Evolutionary conservation across 1,140 invertebrate genomes (phyloP), one percentile per base, ranked within the genome.

Genomic region (Lucilia sericata): DNA sequence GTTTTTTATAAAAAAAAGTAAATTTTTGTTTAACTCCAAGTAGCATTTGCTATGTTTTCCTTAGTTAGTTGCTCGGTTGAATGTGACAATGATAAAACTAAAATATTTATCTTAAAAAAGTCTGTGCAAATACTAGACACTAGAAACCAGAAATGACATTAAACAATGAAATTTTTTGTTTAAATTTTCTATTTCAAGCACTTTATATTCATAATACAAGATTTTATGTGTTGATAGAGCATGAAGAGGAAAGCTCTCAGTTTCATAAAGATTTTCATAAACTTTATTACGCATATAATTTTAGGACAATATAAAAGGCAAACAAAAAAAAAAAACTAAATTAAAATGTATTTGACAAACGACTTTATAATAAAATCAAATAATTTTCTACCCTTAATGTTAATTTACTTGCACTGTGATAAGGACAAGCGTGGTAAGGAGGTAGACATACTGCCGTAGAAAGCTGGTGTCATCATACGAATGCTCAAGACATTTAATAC

Each of bases 51-150:
- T 8, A 42, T 42, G 42, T 1, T 42, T 42, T 42, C 42, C 7
- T 42, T 42, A 42, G 42, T 42, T 42, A 42, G 42, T 8, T 3
- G 10, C 42, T 42, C 2, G 65, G 25, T 70, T 70, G 65, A 70
- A 70, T 70, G 19, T 70, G 65, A 70, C 65, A 70, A 70, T 70
- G 65, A 70, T 70, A 70, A 70, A 25, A 70, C 21, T 25, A 8
- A 70, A 70, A 70, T 70, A 70, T 70, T 70, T 70, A 21, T 70
- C 65, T 70, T 70, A 25, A 7, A 70, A 17, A 70, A 70, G 65
- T 70, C 65, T 70, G 65, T 10, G 7, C 21, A 70, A 70, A 70
- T 21, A 70, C 10, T 21, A 70, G 14, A 51, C 36, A 36, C 36
- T 36, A 8, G 42, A 42, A 42, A 42, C 42, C 42, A 70, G 19